A percentile compares a stretch with the other conserved stretches of the same genome.
Conservation (phyloP, 2,797 vertebrate species). For the Carduelis carduelis region DNA sequence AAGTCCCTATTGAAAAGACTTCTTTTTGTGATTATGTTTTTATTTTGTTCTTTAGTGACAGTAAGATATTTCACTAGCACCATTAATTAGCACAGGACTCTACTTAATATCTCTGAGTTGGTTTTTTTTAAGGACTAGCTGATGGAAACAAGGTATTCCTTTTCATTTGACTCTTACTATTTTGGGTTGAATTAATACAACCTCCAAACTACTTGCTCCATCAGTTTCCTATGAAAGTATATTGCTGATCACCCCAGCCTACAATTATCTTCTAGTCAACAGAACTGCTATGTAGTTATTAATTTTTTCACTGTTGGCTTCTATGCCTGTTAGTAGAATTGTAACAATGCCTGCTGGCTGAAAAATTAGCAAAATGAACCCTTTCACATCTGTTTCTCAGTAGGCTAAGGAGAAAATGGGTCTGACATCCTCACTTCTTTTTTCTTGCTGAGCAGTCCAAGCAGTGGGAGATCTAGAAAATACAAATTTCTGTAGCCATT, state of each 20-base stretch:
- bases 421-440: background rate
- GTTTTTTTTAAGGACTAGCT: background rate
- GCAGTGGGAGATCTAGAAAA: background rate
- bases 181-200: background rate
- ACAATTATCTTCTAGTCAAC: background rate
- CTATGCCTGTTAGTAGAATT: background rate
- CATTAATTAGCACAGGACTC: background rate
- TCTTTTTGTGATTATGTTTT: background rate
- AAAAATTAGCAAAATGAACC: slow-evolving; percentile 20
- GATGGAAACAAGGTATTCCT: background rate
- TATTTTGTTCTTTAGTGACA: background rate
- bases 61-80: background rate
- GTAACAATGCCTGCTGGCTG: background rate
- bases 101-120: background rate
- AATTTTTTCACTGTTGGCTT: background rate
- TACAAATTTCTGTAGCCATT: background rate
- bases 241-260: background rate
- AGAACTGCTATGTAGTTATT: background rate
- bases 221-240: background rate
- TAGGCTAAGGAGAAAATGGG: slow-evolving; percentile 13
- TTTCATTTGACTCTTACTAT: background rate
- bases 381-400: slow-evolving; percentile 5
- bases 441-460: background rate
- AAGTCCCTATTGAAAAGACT: background rate
- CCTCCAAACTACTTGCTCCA: background rate